These are phyloP conservation scores for Asarcornis scutulata DNA, from an alignment of 2,113 vertebrate species.

Conservation along the genomic window DNA sequence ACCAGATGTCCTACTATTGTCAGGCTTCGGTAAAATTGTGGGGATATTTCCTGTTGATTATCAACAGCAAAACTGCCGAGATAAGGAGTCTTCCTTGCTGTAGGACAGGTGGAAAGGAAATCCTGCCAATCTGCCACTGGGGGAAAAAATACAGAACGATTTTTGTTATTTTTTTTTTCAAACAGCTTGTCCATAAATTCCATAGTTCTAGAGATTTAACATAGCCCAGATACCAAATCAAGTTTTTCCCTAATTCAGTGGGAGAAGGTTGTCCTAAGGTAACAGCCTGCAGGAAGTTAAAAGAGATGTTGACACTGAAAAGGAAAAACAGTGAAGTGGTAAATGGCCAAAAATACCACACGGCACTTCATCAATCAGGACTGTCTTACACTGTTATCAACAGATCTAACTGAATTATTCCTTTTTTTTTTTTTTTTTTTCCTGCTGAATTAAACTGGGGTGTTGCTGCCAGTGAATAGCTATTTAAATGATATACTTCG, in stretches of 20 bases:
- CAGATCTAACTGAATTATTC: background rate
- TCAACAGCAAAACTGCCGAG: conserved; percentile 45
- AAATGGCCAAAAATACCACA: conserved; percentile 1
- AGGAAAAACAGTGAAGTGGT: background rate
- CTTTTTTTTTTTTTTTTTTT: background rate
- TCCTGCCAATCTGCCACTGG: background rate
- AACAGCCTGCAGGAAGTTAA: background rate
- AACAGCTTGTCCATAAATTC: background rate
- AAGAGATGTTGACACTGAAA: background rate
- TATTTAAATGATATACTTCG: background rate
- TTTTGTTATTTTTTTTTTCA: background rate
- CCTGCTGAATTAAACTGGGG: background rate
- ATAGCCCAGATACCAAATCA: background rate
- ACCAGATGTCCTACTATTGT: conserved; percentile 50
- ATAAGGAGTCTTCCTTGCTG: conserved; percentile 22
- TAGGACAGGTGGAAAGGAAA: conserved; percentile 51
- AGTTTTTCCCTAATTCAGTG: background rate
- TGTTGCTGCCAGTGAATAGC: background rate
- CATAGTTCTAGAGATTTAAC: background rate
- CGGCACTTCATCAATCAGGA: background rate
- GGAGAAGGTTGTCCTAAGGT: background rate
- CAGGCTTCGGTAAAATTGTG: background rate
- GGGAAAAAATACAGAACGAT: background rate
- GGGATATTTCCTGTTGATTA: conserved; percentile 39
- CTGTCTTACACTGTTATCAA: background rate